These are phyloP conservation scores for Tapirus indicus DNA, from an alignment of 2,797 vertebrate genomes.

Conservation along the genomic window DNA sequence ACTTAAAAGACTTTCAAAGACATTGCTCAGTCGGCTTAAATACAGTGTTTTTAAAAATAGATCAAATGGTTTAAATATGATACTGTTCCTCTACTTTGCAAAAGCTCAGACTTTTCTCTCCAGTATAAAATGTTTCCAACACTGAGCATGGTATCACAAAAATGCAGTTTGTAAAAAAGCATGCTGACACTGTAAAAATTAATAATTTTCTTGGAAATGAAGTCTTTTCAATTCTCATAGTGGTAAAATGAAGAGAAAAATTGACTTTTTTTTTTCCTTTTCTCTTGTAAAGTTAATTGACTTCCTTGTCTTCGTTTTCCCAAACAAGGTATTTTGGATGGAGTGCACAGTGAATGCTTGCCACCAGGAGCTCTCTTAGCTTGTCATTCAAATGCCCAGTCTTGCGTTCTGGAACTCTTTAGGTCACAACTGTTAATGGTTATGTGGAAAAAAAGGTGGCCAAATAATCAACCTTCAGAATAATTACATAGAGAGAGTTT, in stretches of 20 bases:
- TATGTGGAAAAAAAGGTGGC: constrained; percentile 81
- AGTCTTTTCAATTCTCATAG: constrained; percentile 79
- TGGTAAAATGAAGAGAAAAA: constrained; percentile 78
- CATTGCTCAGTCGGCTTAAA: constrained; percentile 74
- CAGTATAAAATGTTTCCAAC: constrained; percentile 85
- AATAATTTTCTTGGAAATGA: constrained; percentile 84
- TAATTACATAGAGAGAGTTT: constrained; percentile 79
- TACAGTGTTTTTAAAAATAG: constrained; percentile 83
- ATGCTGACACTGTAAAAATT: constrained; percentile 86
- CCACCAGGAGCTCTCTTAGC: constrained; percentile 66
- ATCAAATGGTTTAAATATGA: constrained; percentile 84
- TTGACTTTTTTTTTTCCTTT: constrained; percentile 20
- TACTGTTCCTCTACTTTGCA: constrained; percentile 76
- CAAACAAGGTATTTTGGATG: constrained; percentile 78
- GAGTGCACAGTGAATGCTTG: constrained; percentile 74
- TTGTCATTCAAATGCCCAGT: constrained; percentile 82
- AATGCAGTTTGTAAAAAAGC: constrained; percentile 86
- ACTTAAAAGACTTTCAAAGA: constrained; percentile 79
- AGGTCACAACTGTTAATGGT: constrained; percentile 81
- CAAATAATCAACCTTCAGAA: constrained; percentile 85
- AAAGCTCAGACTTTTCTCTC: constrained; percentile 82
- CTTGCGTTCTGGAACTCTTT: constrained; percentile 83
- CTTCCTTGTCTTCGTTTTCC: constrained; percentile 84
- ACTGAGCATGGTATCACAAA: constrained; percentile 79
- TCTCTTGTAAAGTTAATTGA: constrained; percentile 81